Evolutionary conservation across 2,888 invertebrate species (phyloP), one percentile per base, ranked within the genome.

Genomic region (Syrista parreyssii): DNA sequence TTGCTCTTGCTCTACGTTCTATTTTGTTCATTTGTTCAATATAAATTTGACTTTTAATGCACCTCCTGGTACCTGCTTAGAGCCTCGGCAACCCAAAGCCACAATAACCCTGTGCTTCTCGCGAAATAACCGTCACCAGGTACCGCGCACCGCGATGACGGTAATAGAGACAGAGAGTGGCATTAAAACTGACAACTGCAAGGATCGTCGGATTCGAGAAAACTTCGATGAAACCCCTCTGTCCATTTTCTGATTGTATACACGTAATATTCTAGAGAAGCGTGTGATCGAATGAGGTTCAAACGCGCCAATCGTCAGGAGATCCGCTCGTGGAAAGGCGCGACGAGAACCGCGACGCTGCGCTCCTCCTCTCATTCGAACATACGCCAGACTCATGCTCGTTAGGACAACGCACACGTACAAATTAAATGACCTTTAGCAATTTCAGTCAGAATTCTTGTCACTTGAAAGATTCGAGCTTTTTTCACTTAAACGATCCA

Each of bases 241-340:
- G 88, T 89, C 83, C 89, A 89, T 85, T 86, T 81, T 84, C 75
- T 84, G 87, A 83, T 86, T 82, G 84, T 55, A 81, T 68, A 76
- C 80, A 79, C 33, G 76, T 80, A 82, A 80, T 82, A 82, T 40
- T 82, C 80, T 83, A 85, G 79, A 32, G 34, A 68, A 77, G 80
- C 81, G 81, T 82, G 81, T 82, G 80, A 78, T 86, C 83, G 78
- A 82, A 84, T 80, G 81, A 83, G 79, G 76, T 40, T 40, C 40
- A 15, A 15, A 40, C 40, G 40, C 15, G 40, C 15, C 40, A 40
- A 15, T 40, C 40, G 6, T 40, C 4, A 40, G 15, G 36, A 36
- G 15, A 40, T 40, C 15, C 40, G 15, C 40, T 40, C 40, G 33
- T 33, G 33, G 40, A 40, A 40, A 40, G 40, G 40, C 15, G 40